A percentile compares a stretch with the other conserved stretches of the same genome.
Evolutionary conservation across 2,888 invertebrate genomes (phyloP).

Genomic region (Stenurella melanura): DNA sequence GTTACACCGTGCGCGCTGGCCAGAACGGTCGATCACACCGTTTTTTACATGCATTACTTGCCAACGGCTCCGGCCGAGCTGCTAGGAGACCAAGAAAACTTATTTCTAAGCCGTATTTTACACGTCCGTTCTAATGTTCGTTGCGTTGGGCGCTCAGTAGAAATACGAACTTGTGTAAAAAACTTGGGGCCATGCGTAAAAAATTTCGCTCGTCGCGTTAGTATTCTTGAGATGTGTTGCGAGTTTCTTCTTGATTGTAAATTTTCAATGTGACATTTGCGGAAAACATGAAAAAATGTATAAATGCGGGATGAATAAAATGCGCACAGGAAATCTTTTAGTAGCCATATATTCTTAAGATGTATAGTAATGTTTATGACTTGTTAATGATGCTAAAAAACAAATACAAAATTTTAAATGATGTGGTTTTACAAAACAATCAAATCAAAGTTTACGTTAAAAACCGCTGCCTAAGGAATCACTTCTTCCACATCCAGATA

Average conservation of each 20-base stretch:
- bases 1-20: conserved; percentile 67
- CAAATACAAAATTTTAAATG: too few relatives aligned
- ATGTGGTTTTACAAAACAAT: too few relatives aligned
- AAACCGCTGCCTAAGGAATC: too few relatives aligned
- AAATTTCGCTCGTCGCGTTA: not conserved
- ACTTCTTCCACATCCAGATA: too few relatives aligned
- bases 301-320: too few relatives aligned
- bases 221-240: not conserved
- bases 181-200: not conserved
- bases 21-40: conserved; percentile 72
- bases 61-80: conserved; percentile 50
- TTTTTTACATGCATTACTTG: conserved; percentile 57
- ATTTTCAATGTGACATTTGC: not conserved
- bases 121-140: conserved; percentile 18
- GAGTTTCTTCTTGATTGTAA: not conserved
- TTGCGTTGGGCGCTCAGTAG: not conserved
- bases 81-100: conserved; percentile 21
- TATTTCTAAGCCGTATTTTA: conserved; percentile 26
- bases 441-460: too few relatives aligned
- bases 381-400: too few relatives aligned
- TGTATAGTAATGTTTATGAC: too few relatives aligned
- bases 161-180: not conserved
- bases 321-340: too few relatives aligned
- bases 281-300: not conserved
- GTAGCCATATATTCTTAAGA: too few relatives aligned